A percentile compares a stretch with the other conserved stretches of the same genome.
phyloP scores from a whole-genome alignment of 2,113 vertebrate species.

The Stigmatopora argus region DNA sequence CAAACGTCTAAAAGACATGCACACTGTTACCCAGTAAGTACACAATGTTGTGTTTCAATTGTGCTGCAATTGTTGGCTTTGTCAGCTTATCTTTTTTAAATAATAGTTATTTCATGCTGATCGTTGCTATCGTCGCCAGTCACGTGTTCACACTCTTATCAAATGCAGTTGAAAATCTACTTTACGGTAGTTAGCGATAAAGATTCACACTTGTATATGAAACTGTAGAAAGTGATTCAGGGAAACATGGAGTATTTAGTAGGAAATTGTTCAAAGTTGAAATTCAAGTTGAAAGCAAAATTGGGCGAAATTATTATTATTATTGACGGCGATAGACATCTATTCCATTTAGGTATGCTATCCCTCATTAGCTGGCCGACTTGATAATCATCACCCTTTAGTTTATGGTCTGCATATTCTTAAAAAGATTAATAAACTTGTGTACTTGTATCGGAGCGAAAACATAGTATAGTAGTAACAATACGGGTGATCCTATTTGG shows the following conservation, averaged over 20 bases:
- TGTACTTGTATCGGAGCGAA: too few relatives aligned
- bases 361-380: too few relatives aligned
- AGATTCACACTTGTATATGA: slow-evolving; percentile 6
- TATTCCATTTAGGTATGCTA: too few relatives aligned
- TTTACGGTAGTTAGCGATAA: slow-evolving; percentile 28
- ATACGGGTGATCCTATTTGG: too few relatives aligned
- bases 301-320: background rate
- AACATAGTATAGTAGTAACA: too few relatives aligned
- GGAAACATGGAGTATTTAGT: background rate
- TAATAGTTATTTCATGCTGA: slow-evolving; percentile 21
- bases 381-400: too few relatives aligned
- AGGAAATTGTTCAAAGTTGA: background rate
- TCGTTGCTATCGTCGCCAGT: slow-evolving; percentile 39
- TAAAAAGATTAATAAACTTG: too few relatives aligned
- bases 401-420: too few relatives aligned
- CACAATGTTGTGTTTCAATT: slow-evolving; percentile 48
- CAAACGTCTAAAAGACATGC: slow-evolving; percentile 81
- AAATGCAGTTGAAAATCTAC: slow-evolving; percentile 31
- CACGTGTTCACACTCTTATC: slow-evolving; percentile 27
- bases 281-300: background rate
- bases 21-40: slow-evolving; percentile 52
- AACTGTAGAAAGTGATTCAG: slow-evolving; percentile 8
- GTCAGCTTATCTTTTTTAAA: slow-evolving; percentile 25
- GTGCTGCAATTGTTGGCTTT: slow-evolving; percentile 46
- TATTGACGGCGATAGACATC: too few relatives aligned